Evolutionary conservation across 2,888 invertebrate genomes (phyloP).

Genomic region (Xanthorhoe spadicearia): DNA sequence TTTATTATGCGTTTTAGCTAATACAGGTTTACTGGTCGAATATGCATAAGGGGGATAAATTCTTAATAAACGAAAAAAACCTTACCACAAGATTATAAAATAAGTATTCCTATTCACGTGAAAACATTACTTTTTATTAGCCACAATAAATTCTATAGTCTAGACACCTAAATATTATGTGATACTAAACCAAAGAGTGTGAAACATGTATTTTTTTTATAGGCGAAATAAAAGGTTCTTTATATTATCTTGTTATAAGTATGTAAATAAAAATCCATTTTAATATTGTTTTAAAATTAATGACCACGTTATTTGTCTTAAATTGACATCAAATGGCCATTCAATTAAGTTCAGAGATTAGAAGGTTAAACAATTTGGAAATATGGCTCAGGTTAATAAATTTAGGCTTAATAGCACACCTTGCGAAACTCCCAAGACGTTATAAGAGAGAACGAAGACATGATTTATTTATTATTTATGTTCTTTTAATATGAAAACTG

Average conservation of each 20-base stretch:
- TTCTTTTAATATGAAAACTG: background rate
- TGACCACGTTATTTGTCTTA: conserved; percentile 16
- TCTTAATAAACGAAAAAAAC: background rate
- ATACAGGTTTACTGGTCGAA: no score
- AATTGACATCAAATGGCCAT: conserved; percentile 20
- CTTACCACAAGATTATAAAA: conserved; percentile 5
- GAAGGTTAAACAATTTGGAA: conserved; percentile 21
- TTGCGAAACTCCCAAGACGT: conserved; percentile 14
- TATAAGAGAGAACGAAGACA: background rate
- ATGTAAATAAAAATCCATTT: conserved; percentile 26
- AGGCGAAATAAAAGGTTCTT: background rate
- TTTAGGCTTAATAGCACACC: background rate
- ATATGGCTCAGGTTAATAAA: conserved; percentile 6
- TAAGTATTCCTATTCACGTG: conserved; percentile 6
- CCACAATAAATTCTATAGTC: conserved; percentile 20
- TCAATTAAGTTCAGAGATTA: conserved; percentile 22
- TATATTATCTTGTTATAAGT: conserved; percentile 3
- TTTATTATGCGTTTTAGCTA: no score
- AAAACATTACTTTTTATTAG: conserved; percentile 26
- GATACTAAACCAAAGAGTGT: conserved; percentile 1
- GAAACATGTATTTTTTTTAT: background rate
- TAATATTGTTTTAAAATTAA: conserved; percentile 12
- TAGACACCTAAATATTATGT: conserved; percentile 23
- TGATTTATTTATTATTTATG: background rate
- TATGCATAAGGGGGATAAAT: no score